phyloP scores from a whole-genome alignment of 2,797 vertebrate genomes.

The Syngnathus rostellatus region DNA sequence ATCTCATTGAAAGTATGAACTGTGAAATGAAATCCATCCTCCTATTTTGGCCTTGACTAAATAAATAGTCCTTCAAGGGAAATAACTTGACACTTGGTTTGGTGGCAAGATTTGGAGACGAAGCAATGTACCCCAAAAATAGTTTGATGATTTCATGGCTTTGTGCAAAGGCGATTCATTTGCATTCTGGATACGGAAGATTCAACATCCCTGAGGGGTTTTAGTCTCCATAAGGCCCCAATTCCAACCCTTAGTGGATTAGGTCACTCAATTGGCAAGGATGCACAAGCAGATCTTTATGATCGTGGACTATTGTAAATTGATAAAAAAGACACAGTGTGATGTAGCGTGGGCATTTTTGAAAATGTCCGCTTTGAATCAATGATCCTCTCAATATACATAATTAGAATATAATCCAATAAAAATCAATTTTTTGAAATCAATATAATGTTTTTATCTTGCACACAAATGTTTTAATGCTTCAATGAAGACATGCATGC shows the following conservation, averaged over 20 bases:
- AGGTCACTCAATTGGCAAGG: too few species aligned
- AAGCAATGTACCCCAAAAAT: conserved; percentile 34
- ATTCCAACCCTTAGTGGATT: too few species aligned
- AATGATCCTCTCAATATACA: not conserved
- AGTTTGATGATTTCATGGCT: not conserved
- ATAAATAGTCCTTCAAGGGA: conserved; percentile 61
- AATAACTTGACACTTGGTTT: conserved; percentile 65
- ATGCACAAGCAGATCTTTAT: too few species aligned
- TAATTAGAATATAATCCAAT: not conserved
- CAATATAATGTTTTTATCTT: not conserved
- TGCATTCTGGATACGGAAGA: not conserved
- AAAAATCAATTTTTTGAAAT: not conserved
- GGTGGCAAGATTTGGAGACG: conserved; percentile 48
- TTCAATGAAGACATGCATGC: not conserved
- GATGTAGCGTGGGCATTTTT: not conserved
- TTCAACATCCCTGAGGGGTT: not conserved
- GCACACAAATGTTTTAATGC: not conserved
- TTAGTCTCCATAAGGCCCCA: not conserved
- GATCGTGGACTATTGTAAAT: too few species aligned
- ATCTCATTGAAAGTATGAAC: conserved; percentile 74
- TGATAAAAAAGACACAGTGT: too few species aligned
- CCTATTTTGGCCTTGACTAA: conserved; percentile 63
- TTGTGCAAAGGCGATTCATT: not conserved
- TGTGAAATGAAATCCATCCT: conserved; percentile 75
- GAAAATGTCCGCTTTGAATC: too few species aligned